Evolutionary conservation across 2,113 vertebrate species (phyloP).

Genomic region (Charadrius vociferus): DNA sequence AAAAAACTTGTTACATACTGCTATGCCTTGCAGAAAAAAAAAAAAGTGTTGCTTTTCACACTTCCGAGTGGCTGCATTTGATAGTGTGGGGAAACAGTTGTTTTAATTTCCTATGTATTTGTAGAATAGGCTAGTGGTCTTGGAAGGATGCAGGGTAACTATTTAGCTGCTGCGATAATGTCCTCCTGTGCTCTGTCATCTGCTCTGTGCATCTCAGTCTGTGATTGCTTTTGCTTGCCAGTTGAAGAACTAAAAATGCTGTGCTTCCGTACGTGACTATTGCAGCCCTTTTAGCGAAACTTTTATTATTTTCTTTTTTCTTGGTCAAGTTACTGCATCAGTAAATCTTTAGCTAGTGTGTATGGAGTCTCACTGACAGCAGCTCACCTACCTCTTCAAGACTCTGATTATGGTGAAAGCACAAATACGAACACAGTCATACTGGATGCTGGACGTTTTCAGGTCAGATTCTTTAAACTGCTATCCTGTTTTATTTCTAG

Average conservation of each 20-base stretch:
- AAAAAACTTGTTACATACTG: background rate
- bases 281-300: background rate
- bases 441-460: constrained; percentile 60
- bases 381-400: constrained; percentile 75
- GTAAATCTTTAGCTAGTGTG: constrained; percentile 70
- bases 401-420: background rate
- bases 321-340: constrained; percentile 78
- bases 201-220: background rate
- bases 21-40: background rate
- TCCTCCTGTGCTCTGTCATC: background rate
- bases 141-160: background rate
- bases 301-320: background rate
- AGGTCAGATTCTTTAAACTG: constrained; percentile 63
- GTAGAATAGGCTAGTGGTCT: background rate
- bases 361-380: constrained; percentile 75
- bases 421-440: constrained; percentile 60
- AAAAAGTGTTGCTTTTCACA: background rate
- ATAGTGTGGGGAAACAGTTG: background rate
- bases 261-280: background rate
- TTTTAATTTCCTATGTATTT: background rate
- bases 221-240: background rate
- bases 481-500: background rate
- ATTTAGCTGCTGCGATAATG: background rate
- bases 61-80: background rate
- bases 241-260: background rate